Evolutionary conservation across 2,888 invertebrate species (phyloP), one percentile per base, ranked within the genome.

Genomic region (Lacanobia wlatinum): DNA sequence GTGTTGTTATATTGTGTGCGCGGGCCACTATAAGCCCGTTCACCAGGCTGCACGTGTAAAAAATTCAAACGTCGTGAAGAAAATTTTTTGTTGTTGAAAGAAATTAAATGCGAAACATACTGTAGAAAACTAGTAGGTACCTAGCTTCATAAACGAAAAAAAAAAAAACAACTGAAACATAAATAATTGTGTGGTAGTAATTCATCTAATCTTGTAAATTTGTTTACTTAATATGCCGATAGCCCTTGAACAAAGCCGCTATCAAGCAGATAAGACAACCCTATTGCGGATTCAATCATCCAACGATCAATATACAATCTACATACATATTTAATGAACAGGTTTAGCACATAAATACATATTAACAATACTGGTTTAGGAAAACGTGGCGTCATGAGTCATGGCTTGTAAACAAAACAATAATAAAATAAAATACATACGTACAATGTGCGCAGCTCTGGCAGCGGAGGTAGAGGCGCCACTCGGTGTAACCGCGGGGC

Each of bases 401-500:
- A 74, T 34, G 28, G 18, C 8, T 50, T 28, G 60, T 60, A 69
- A 78, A 73, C 64, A 66, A 80, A 83, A 86, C 58, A 81, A 82
- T 76, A 84, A 80, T 73, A 85, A 86, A 78, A 71, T 87, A 40
- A 67, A 82, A 92, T 94, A 95, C 94, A 93, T 96, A 97, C 97
- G 96, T 96, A 97, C 97, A 97, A 95, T 87, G 96, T 96, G 92
- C 96, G 96, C 73, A 97, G 97, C 88, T 95, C 96, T 0, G 95
- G 96, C 67, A 97, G 92, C 1, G 96, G 92, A 16, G 97, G 96
- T 52, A 97, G 90, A 9, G 96, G 94, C 65, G 96, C 92, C 8
- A 97, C 88, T 76, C 95, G 94, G 73, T 95, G 97, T 67, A 98
- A 91, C 85, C 96, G 94, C 14, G 97, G 97, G 2, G 97, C 97